Evolutionary conservation across 2,797 vertebrate genomes (phyloP), one percentile per base, ranked within the genome.

Genomic region (Distichodus sexfasciatus): DNA sequence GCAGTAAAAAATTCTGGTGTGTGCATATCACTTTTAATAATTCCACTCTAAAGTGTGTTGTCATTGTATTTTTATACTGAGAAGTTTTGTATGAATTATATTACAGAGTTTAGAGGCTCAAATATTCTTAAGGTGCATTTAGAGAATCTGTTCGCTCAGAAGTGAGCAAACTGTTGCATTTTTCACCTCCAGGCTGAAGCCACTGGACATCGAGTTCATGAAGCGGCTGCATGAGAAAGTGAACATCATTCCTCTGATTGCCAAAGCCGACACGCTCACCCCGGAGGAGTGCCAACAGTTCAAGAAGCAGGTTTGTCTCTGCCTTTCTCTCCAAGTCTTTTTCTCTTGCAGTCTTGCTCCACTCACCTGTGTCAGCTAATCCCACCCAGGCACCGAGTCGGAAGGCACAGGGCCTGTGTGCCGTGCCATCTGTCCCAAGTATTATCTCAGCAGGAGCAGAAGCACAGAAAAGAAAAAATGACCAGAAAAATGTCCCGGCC

Each of bases 121-220:
- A n/a, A n/a, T n/a, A n/a, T n/a, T n/a, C n/a, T n/a, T n/a, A n/a
- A n/a, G n/a, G n/a, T n/a, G n/a, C n/a, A n/a, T n/a, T n/a, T n/a
- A n/a, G n/a, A n/a, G n/a, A n/a, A n/a, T n/a, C n/a, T n/a, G n/a
- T n/a, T n/a, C n/a, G n/a, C n/a, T n/a, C n/a, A n/a, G n/a, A n/a
- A n/a, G n/a, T n/a, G n/a, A n/a, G n/a, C n/a, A n/a, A n/a, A n/a
- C n/a, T n/a, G n/a, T n/a, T n/a, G n/a, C n/a, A n/a, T n/a, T n/a
- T n/a, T n/a, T n/a, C n/a, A n/a, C n/a, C n/a, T n/a, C n/a, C n/a
- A 99, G 97, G 79, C 87, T 99, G 83, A 98, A 99, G 83, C 96
- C 97, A n/a, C 89, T 99, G 92, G 97, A 99, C 87, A 97, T 99
- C 46, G 97, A 99, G 84, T 99, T 99, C 84, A 99, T 99, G 97